phyloP scores from a whole-genome alignment of 2,888 invertebrate species.

The Schrankia costaestrigalis region DNA sequence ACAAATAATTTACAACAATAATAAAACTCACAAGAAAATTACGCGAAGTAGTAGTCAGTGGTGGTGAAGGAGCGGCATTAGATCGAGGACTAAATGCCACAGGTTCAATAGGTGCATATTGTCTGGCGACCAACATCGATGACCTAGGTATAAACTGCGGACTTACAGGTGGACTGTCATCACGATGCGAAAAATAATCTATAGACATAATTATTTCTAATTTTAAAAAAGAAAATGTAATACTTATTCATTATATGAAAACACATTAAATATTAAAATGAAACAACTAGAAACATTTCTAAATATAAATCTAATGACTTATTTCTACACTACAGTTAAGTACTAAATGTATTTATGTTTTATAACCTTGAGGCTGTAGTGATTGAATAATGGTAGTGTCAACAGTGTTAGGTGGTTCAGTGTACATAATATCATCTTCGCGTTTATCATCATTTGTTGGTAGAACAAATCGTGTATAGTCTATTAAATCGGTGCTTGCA shows the following conservation, averaged over 20 bases:
- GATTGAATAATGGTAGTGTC: not conserved
- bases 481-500: constrained; percentile 30
- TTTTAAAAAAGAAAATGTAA: no score
- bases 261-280: no score
- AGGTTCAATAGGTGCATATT: constrained; percentile 63
- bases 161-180: constrained; percentile 63
- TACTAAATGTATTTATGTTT: not conserved
- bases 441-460: constrained; percentile 40
- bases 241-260: no score
- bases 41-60: constrained; percentile 25
- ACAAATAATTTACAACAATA: not conserved
- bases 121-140: constrained; percentile 38
- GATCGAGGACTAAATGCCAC: constrained; percentile 54
- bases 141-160: constrained; percentile 56
- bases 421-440: constrained; percentile 18
- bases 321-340: no score
- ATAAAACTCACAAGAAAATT: constrained; percentile 39
- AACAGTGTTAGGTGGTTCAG: constrained; percentile 1
- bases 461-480: constrained; percentile 62
- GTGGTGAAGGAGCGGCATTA: constrained; percentile 42
- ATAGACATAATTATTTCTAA: not conserved
- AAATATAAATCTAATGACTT: no score
- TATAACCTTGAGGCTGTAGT: constrained; percentile 7
- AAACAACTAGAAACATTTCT: no score
- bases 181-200: constrained; percentile 40